These are phyloP conservation scores for Drosophila pallidifrons DNA, from an alignment of 1,140 invertebrate species.

Conservation along the genomic window DNA sequence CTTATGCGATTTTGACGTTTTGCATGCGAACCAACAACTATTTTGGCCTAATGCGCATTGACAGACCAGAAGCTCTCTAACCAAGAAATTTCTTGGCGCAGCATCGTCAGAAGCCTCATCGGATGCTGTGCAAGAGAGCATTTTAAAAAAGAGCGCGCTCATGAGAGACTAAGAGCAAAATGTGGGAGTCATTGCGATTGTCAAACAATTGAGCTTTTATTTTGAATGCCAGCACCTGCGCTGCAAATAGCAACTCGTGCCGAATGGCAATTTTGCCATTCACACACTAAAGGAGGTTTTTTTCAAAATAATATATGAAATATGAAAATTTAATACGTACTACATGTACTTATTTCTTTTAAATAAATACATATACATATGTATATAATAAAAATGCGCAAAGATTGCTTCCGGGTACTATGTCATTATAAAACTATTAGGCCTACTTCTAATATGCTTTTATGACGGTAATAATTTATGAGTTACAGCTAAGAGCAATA, in stretches of 20 bases:
- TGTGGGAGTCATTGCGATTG: constrained; percentile 16
- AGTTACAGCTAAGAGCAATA: constrained; percentile 53
- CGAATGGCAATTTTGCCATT: constrained; percentile 41
- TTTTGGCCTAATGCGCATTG: constrained; percentile 79
- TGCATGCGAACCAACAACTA: constrained; percentile 83
- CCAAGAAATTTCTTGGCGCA: constrained; percentile 51
- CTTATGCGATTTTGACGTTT: constrained; percentile 82
- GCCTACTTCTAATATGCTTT: constrained; percentile 2
- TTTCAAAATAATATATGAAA: too few species aligned
- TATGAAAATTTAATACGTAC: too few species aligned
- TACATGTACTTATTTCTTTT: too few species aligned
- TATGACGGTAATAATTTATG: constrained; percentile 53
- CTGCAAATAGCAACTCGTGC: constrained; percentile 5
- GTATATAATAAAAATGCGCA: too few species aligned
- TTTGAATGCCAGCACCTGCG: constrained; percentile 66
- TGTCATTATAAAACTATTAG: too few species aligned
- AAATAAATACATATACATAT: too few species aligned
- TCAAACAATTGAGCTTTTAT: constrained; percentile 57
- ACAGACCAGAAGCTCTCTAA: constrained; percentile 73
- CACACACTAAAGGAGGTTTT: constrained; percentile 23
- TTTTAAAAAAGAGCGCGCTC: constrained; percentile 9
- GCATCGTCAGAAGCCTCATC: constrained; percentile 34
- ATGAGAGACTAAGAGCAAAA: constrained; percentile 9
- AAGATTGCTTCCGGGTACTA: too few species aligned
- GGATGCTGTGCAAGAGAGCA: constrained; percentile 47